Base-by-base conservation (phyloP, 2,113 vertebrate species). In the Narcine bancroftii region DNA sequence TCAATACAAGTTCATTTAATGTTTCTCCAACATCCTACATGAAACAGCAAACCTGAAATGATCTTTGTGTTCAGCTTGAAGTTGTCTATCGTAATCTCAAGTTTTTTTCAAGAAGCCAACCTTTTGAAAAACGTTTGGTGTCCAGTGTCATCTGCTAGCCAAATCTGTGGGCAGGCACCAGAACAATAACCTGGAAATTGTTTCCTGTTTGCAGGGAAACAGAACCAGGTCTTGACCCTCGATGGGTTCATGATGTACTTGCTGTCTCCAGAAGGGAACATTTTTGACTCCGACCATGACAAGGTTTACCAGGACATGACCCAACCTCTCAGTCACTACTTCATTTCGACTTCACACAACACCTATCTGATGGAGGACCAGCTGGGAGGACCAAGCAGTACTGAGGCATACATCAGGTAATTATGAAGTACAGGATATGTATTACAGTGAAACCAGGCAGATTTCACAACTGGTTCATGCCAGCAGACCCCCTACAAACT, bases 211-310 rank as follows among this genome's bases (percentile, higher is more conserved):
- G 0, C 95, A 99, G 98, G 98, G 94, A 96, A 97, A 94, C 97
- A 95, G 94, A 97, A 98, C 42, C 95, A 95, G 92, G 95, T 97
- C 93, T 98, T 99, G 98, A 99, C 96, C 29, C 95, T 97, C 95
- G 98, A 99, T 0, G 99, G 98, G 65, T 99, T 99, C 96, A 97
- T 97, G 94, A 97, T 98, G 97, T 99, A 99, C 95, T 96, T 99
- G 95, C 95, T 99, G 89, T 99, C 99, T 0, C 94, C 93, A 0
- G 97, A 98, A 0, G 99, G 98, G 0, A 96, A 97, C 66, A 95
- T 98, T 94, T 95, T 99, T 53, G 97, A 97, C 95, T 96, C 95
- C 0, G 94, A 96, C 81, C 98, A 99, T 87, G 92, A 93, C 2
- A 39, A 72, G 0, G 96, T 99, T 36, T 95, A 96, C 94, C 98